Base-by-base conservation (phyloP, 92 coral and sea anemone species). In the Actinostola sp. region DNA sequence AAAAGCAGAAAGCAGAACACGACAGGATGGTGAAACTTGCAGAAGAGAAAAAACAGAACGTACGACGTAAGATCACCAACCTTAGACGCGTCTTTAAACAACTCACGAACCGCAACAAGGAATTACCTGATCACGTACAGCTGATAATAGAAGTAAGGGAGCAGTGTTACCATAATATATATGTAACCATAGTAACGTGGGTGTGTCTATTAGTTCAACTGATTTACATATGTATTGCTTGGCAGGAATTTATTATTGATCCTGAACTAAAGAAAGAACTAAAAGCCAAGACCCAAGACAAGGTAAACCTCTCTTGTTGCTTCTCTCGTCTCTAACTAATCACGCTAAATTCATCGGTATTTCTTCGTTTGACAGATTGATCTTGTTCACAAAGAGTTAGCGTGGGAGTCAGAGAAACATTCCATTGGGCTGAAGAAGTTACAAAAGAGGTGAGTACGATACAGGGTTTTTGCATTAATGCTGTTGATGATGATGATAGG, bases 1-100 rank as follows among this genome's bases (percentile, higher is more conserved):
- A 94, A 72, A 94, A 92, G 59, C 98, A 94, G 86, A 94, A 94
- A 63, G 98, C 98, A 19, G 98, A 94, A 62, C 97, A 94, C 45
- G 98, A 94, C 83, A 75, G 97, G 72, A 88, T 94, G 97, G 74
- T 94, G 57, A 94, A 92, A 71, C 81, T 94, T 27, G 98, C 98
- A 20, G 98, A 94, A 61, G 98, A 94, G 81, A 94, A 94, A 79
- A 94, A 94, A 58, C 73, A 95, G 96, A 92, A 86, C 70, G 84
- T 92, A 5, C 94, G 97, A 66, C 92, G 90, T 39, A 86, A 83
- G 48, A 74, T 95, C 44, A 87, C 81, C 17, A 84, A 92, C 50
- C 45, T 95, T 38, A 95, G 99, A 66, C 67, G 88, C 24, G 86
- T 89, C 12, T 95, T 92, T 73, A 95, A 95, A 64, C 91, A 89